A percentile compares a stretch with the other conserved stretches of the same genome.
These are phyloP conservation scores for Nothoprocta perdicaria DNA, from an alignment of 2,113 vertebrate genomes.

Conservation along the genomic window DNA sequence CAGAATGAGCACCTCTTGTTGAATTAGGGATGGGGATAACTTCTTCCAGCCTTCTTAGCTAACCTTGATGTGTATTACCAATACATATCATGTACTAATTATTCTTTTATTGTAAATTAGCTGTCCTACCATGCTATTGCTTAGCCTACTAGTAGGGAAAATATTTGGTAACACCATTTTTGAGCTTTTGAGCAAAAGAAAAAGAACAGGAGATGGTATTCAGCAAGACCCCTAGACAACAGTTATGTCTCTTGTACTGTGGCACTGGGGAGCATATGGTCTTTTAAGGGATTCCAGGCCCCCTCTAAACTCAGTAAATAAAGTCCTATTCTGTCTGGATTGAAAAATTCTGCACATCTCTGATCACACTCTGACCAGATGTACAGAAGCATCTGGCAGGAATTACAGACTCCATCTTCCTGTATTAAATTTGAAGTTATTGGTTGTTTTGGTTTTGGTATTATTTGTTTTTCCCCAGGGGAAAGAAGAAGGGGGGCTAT, in stretches of 20 bases:
- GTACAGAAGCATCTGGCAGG: background rate
- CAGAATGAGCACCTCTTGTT: background rate
- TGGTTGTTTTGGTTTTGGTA: constrained; percentile 6
- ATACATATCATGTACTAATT: background rate
- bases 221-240: background rate
- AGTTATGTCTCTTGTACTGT: background rate
- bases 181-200: background rate
- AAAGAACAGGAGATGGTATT: background rate
- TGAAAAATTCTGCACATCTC: background rate
- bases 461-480: constrained; percentile 1
- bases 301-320: background rate
- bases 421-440: constrained; percentile 32
- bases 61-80: background rate
- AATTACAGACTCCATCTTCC: constrained; percentile 32
- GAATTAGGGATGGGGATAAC: background rate
- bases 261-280: constrained; percentile 1
- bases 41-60: background rate
- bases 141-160: background rate
- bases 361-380: background rate
- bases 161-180: background rate
- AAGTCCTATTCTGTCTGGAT: background rate
- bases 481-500: background rate
- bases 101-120: background rate
- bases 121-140: background rate
- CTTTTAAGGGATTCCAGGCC: background rate